phyloP scores from a whole-genome alignment of 2,113 vertebrate genomes.

The Ochotona curzoniae region DNA sequence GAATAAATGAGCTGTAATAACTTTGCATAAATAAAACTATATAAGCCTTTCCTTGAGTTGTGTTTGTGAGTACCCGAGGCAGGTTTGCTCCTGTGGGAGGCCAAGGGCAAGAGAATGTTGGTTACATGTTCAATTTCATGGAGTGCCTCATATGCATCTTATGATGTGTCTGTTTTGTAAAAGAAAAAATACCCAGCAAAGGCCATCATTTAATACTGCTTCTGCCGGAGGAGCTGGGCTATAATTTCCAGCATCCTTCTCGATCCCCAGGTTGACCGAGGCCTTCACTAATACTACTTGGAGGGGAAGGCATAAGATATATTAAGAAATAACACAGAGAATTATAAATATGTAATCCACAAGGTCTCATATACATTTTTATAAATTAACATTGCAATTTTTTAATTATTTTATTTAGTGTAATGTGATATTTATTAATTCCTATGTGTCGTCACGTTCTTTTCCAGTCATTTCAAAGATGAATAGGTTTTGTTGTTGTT shows the following conservation, averaged over 20 bases:
- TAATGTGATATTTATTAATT: too few species aligned
- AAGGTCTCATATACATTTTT: too few species aligned
- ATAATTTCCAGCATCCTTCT: background rate
- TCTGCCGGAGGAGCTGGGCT: background rate
- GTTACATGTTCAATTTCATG: slow-evolving; percentile 73
- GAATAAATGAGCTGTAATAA: slow-evolving; percentile 73
- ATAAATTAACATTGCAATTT: too few species aligned
- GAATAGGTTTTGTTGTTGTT: too few species aligned
- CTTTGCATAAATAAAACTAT: slow-evolving; percentile 72
- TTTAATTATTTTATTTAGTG: too few species aligned
- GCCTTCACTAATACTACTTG: background rate
- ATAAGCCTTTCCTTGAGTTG: background rate
- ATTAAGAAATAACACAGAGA: background rate
- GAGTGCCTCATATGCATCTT: slow-evolving; percentile 10
- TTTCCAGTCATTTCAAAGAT: too few species aligned
- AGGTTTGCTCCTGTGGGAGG: slow-evolving; percentile 35
- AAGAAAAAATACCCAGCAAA: slow-evolving; percentile 36
- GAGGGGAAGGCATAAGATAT: background rate
- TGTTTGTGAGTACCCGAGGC: background rate
- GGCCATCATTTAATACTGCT: background rate
- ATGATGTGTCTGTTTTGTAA: slow-evolving; percentile 5
- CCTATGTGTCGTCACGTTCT: too few species aligned
- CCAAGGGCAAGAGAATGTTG: slow-evolving; percentile 20
- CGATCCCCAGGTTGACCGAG: background rate
- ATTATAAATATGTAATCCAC: too few species aligned